Conservation (phyloP, 2,113 vertebrate genomes). For the Lanius collurio region DNA sequence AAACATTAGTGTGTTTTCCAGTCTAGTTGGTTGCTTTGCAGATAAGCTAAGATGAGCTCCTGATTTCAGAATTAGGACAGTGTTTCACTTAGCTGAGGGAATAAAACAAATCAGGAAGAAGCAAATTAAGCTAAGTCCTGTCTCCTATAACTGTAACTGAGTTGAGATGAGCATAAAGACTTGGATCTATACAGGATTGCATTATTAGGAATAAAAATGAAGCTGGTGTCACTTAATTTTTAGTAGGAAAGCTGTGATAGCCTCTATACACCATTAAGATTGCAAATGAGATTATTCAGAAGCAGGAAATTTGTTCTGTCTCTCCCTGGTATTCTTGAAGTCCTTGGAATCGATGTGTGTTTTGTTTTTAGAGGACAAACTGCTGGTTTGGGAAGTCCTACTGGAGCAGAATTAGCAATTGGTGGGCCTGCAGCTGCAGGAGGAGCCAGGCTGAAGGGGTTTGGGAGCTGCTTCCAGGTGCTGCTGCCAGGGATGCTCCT, state of each 20-base stretch:
- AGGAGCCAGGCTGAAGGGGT: not conserved
- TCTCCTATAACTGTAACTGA: not conserved
- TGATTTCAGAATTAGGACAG: not conserved
- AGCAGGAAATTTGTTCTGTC: not conserved
- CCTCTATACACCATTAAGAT: not conserved
- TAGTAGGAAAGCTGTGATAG: not conserved
- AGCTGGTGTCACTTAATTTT: not conserved
- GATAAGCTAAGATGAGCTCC: not conserved
- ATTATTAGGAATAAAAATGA: not conserved
- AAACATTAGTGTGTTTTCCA: not conserved
- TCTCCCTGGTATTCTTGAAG: not conserved
- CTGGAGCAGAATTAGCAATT: not conserved
- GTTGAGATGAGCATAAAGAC: not conserved
- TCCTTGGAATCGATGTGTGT: not conserved
- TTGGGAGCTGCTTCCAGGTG: not conserved
- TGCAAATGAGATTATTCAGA: not conserved
- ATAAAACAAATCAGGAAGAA: not conserved
- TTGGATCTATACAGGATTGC: not conserved
- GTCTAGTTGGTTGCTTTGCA: not conserved
- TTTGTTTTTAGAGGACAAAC: not conserved
- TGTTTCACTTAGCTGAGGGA: not conserved
- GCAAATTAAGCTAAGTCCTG: not conserved
- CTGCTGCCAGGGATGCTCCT: not conserved
- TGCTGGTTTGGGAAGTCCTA: not conserved
- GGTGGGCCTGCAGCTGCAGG: not conserved